These are phyloP conservation scores for Drosophila anomalata DNA, from an alignment of 2,888 invertebrate species.

Conservation along the genomic window DNA sequence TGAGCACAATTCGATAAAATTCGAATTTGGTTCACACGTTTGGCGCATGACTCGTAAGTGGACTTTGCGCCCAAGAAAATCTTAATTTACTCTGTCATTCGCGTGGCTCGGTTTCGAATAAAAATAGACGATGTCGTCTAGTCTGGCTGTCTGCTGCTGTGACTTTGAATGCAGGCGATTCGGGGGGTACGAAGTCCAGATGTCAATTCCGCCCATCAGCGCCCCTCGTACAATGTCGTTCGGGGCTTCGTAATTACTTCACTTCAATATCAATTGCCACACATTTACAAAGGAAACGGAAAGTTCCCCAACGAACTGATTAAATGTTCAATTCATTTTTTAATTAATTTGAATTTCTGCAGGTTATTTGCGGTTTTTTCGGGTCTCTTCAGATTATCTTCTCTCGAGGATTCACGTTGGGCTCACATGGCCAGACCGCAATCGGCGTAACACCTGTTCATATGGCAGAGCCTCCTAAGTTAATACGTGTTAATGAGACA, in stretches of 20 bases:
- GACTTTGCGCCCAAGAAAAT: conserved; percentile 59
- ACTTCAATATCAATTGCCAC: conserved; percentile 37
- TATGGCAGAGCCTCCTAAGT: background rate
- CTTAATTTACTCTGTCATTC: conserved; percentile 26
- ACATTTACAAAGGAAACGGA: conserved; percentile 41
- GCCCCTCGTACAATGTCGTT: conserved; percentile 26
- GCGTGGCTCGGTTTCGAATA: conserved; percentile 23
- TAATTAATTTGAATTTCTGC: conserved; percentile 39
- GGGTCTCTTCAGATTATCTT: conserved; percentile 24
- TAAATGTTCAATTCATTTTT: conserved; percentile 32
- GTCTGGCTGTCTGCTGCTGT: conserved; percentile 42
- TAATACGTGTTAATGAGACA: conserved; percentile 17
- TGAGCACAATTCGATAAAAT: conserved; percentile 45
- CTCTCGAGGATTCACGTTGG: conserved; percentile 53
- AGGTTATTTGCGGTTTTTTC: conserved; percentile 23
- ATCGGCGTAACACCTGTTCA: conserved; percentile 29
- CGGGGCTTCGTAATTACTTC: conserved; percentile 35
- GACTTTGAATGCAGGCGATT: conserved; percentile 26
- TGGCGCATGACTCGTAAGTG: conserved; percentile 74
- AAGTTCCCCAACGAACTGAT: conserved; percentile 42
- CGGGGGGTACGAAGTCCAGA: conserved; percentile 38
- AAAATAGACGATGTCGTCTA: conserved; percentile 33
- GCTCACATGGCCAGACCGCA: conserved; percentile 53
- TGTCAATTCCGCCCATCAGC: conserved; percentile 30
- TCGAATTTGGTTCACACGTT: conserved; percentile 58